Percentiles rank a stretch among this genome's conserved stretches.
Evolutionary conservation across 2,113 vertebrate species (phyloP).

Genomic region (Petromus typicus): DNA sequence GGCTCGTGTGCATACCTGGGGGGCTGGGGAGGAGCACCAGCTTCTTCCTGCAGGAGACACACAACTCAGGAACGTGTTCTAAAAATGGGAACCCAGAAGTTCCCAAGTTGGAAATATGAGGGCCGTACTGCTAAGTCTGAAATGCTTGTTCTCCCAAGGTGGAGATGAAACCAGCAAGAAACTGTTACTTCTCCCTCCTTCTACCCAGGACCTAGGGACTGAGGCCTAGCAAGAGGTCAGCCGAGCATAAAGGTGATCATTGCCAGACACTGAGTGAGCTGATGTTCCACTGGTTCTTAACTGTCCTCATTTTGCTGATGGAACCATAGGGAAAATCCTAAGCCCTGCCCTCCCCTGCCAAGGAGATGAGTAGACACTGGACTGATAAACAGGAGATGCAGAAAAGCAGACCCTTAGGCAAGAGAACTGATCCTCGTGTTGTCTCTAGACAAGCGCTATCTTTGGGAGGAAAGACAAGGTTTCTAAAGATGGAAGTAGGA

Average conservation of each 20-base stretch:
- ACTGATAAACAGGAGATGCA: neutral
- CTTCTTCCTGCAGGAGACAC: neutral
- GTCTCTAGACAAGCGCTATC: neutral
- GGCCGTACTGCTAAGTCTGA: neutral
- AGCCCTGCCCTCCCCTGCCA: neutral
- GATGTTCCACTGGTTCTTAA: neutral
- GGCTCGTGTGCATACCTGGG: neutral
- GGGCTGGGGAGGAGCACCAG: neutral
- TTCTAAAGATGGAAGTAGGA: neutral
- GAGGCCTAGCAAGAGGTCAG: neutral
- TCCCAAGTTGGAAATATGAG: neutral
- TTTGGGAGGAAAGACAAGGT: neutral
- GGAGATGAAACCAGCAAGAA: neutral
- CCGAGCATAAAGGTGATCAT: neutral
- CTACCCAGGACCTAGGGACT: neutral
- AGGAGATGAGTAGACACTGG: neutral
- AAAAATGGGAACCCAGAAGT: neutral
- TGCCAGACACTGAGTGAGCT: neutral
- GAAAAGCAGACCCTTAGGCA: neutral
- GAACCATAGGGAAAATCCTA: too few relatives aligned
- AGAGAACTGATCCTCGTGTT: neutral
- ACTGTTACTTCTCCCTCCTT: neutral
- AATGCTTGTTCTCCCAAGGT: neutral
- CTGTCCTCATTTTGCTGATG: too few relatives aligned
- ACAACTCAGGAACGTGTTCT: neutral